These are phyloP conservation scores for Galerucella nymphaeae DNA, from an alignment of 2,888 invertebrate genomes.

Conservation along the genomic window DNA sequence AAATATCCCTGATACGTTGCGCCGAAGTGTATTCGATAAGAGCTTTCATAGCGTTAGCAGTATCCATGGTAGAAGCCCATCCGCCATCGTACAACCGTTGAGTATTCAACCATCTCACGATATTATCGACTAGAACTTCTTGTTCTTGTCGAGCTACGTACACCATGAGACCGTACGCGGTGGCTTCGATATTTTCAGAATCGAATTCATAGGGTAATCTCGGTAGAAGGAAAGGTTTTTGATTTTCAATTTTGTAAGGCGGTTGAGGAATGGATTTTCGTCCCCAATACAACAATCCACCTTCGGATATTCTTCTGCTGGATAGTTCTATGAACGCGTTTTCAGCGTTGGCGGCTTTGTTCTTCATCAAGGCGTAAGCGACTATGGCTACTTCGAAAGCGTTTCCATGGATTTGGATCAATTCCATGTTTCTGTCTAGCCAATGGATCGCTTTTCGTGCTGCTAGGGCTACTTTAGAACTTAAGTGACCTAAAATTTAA, in stretches of 20 bases:
- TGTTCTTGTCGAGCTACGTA: slow-evolving; percentile 90
- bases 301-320: slow-evolving; percentile 65
- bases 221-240: slow-evolving; percentile 89
- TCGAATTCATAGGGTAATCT: slow-evolving; percentile 90
- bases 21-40: slow-evolving; percentile 89
- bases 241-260: slow-evolving; percentile 88
- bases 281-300: slow-evolving; percentile 89
- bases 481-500: slow-evolving; percentile 70
- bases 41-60: slow-evolving; percentile 88
- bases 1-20: slow-evolving; percentile 87
- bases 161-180: slow-evolving; percentile 90
- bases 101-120: slow-evolving; percentile 88
- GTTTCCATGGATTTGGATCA: slow-evolving; percentile 76
- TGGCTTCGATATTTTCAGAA: slow-evolving; percentile 91
- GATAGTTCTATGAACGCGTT: slow-evolving; percentile 82
- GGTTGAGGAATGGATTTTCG: slow-evolving; percentile 81
- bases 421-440: slow-evolving; percentile 84
- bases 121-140: slow-evolving; percentile 83
- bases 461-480: slow-evolving; percentile 80
- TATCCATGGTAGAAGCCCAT: slow-evolving; percentile 73
- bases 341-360: slow-evolving; percentile 88
- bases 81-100: slow-evolving; percentile 89
- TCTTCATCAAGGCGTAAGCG: slow-evolving; percentile 86
- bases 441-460: slow-evolving; percentile 81
- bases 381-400: slow-evolving; percentile 90